Evolutionary conservation across 2,113 vertebrate genomes (phyloP).

Genomic region (Jaculus jaculus): DNA sequence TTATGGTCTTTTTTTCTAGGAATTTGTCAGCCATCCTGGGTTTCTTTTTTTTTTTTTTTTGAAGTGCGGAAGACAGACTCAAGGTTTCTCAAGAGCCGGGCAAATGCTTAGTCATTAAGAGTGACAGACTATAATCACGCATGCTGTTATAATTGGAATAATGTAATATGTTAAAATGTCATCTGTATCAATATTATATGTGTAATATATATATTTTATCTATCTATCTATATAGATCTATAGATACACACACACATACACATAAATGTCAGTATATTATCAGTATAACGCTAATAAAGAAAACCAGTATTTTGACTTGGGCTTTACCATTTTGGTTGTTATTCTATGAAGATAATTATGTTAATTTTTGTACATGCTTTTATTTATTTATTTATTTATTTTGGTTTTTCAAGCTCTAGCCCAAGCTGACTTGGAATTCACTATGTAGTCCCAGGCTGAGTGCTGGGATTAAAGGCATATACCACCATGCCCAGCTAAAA

Average conservation of each 20-base stretch:
- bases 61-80: background rate
- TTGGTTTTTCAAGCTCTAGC: background rate
- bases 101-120: background rate
- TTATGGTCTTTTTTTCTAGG: background rate
- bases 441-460: background rate
- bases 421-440: background rate
- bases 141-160: background rate
- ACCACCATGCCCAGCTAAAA: background rate
- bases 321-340: conserved; percentile 27
- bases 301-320: conserved; percentile 55
- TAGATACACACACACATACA: no score
- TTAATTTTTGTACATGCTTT: background rate
- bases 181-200: background rate
- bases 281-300: background rate
- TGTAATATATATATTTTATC: no score
- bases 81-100: background rate
- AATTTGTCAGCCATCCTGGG: background rate
- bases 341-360: conserved; percentile 10
- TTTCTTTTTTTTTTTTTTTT: background rate
- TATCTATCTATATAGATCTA: no score
- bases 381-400: no score
- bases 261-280: background rate
- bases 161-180: conserved; percentile 42
- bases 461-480: background rate
- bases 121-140: background rate